Conservation (phyloP, 2,888 invertebrate species). For the Xestia rhomboidea region DNA sequence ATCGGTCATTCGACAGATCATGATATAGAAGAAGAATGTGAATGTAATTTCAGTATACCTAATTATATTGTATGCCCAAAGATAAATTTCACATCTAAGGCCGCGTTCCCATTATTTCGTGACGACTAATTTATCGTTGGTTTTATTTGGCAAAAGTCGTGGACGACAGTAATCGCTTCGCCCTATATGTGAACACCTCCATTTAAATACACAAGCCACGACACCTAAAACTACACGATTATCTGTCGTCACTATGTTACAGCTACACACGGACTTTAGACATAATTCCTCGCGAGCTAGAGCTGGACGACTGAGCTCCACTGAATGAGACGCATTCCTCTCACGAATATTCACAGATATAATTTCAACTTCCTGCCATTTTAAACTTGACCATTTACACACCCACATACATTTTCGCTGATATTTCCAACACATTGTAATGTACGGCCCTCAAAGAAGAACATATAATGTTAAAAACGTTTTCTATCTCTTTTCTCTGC, state of each 20-base stretch:
- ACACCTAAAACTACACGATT: too few species aligned
- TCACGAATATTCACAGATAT: conserved; percentile 79
- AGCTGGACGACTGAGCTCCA: conserved; percentile 70
- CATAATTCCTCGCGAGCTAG: conserved; percentile 77
- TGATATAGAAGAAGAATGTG: too few species aligned
- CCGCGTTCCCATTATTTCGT: too few species aligned
- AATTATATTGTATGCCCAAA: neutral
- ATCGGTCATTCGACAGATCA: too few species aligned
- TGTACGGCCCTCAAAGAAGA: conserved; percentile 48
- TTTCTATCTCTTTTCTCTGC: conserved; percentile 75
- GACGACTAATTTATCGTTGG: too few species aligned
- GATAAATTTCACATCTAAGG: neutral
- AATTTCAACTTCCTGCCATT: conserved; percentile 71
- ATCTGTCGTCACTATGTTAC: too few species aligned
- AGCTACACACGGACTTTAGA: conserved; percentile 77
- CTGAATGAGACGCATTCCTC: conserved; percentile 79
- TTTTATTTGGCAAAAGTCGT: too few species aligned
- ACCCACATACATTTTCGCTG: conserved; percentile 27
- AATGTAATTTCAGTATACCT: neutral
- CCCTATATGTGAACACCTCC: too few species aligned
- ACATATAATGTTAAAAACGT: conserved; percentile 64
- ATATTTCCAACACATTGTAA: conserved; percentile 36
- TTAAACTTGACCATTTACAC: too few species aligned
- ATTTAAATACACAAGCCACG: too few species aligned
- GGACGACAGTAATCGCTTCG: too few species aligned